Evolutionary conservation across 2,797 vertebrate species (phyloP).

Genomic region (Enteromius afrohamiltoni): DNA sequence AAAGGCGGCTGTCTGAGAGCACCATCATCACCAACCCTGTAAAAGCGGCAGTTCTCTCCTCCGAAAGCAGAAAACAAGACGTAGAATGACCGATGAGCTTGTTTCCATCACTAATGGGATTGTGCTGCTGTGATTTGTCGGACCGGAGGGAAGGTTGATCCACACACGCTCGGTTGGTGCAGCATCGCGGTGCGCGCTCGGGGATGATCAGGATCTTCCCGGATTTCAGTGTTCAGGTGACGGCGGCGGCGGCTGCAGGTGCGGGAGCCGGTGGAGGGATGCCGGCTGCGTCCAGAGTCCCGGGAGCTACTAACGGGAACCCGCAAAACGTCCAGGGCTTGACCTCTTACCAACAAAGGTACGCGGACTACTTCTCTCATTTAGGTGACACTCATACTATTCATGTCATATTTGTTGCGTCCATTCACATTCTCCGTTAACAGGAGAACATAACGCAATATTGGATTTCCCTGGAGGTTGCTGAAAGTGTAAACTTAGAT

Average conservation of each 20-base stretch:
- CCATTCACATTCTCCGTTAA: neutral
- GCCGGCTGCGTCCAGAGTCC: conserved; percentile 82
- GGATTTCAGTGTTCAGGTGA: conserved; percentile 99
- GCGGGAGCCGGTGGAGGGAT: conserved; percentile 80
- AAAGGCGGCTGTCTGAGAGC: conserved; percentile 14
- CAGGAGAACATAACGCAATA: neutral
- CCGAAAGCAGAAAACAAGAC: conserved; percentile 79
- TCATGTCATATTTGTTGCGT: conserved; percentile 21
- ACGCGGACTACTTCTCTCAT: conserved; percentile 67
- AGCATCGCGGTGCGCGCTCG: conserved; percentile 74
- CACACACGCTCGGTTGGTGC: conserved; percentile 72
- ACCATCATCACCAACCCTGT: conserved; percentile 52
- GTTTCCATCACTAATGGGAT: conserved; percentile 83
- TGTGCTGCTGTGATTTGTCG: conserved; percentile 83
- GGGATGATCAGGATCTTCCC: conserved; percentile 96
- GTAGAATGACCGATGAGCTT: conserved; percentile 67
- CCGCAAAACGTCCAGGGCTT: conserved; percentile 93
- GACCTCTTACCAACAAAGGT: conserved; percentile 96
- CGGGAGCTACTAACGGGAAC: conserved; percentile 87
- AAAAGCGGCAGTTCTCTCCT: conserved; percentile 64
- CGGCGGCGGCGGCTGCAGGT: conserved; percentile 86
- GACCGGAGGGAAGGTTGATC: conserved; percentile 77
- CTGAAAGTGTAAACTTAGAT: neutral
- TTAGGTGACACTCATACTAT: conserved; percentile 13
- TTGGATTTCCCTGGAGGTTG: conserved; percentile 23